A percentile compares a stretch with the other conserved stretches of the same genome.
These are phyloP conservation scores for Glomeris maerens DNA, from an alignment of 1,140 invertebrate species.

Conservation along the genomic window DNA sequence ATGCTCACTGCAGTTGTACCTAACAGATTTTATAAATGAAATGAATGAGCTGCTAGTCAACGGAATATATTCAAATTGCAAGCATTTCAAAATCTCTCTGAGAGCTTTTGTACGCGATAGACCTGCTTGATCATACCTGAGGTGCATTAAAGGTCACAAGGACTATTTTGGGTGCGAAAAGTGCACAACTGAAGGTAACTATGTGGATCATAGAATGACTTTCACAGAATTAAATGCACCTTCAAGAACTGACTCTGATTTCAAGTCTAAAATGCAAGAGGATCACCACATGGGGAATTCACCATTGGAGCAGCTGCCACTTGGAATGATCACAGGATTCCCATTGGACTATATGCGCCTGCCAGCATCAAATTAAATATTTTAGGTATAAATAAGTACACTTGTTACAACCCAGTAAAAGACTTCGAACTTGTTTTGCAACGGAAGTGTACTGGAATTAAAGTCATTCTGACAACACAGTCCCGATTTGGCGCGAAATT, in stretches of 20 bases:
- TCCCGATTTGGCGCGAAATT: too few species aligned
- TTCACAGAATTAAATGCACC: constrained; percentile 19
- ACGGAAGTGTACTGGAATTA: too few species aligned
- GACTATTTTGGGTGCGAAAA: constrained; percentile 28
- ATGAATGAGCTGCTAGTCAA: constrained; percentile 14
- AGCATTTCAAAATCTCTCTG: too few species aligned
- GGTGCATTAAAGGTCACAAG: constrained; percentile 24
- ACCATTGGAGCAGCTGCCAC: constrained; percentile 7
- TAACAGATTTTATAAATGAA: constrained; percentile 24
- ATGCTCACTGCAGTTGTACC: constrained; percentile 18
- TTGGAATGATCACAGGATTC: constrained; percentile 22
- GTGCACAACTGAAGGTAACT: constrained; percentile 23
- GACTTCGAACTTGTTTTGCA: too few species aligned
- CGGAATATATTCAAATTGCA: constrained; percentile 18
- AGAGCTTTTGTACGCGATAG: constrained; percentile 27
- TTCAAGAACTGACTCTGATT: constrained; percentile 22
- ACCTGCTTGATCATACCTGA: constrained; percentile 29
- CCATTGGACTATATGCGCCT: constrained; percentile 27
- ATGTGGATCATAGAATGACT: constrained; percentile 15
- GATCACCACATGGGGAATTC: constrained; percentile 13
- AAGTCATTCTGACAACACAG: too few species aligned
- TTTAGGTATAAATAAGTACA: too few species aligned
- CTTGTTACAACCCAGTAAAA: too few species aligned
- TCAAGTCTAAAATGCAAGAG: constrained; percentile 17
- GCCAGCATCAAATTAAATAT: too few species aligned